Evolutionary conservation across 1,140 invertebrate genomes (phyloP), one percentile per base, ranked within the genome.

Genomic region (Anastrepha obliqua): DNA sequence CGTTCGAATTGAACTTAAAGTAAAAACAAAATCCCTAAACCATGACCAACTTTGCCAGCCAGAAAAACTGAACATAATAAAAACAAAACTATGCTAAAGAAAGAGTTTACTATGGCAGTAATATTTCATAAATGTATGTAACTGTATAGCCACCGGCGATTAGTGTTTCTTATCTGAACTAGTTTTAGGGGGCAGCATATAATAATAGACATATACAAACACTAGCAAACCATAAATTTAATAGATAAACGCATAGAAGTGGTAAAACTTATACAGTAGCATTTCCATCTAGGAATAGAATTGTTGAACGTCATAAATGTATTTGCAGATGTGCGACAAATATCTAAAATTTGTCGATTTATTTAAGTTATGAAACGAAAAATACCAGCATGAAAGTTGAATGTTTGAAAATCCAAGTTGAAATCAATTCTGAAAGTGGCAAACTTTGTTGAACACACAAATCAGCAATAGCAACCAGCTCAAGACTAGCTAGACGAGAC

Each of bases 381-480:
- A 29, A 29, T 74, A 39, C 67, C 44, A 74, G 67, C 67, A 74
- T 29, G 15, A 74, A 74, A 74, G 39, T 44, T 15, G 44, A 74
- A 74, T 74, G 44, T 74, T 47, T 74, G 42, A 15, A 74, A 74
- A 13, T 47, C 67, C 67, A 47, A 74, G 39, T 39, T 5, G 39
- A 74, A 74, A 74, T 74, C 67, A 15, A 44, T 74, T 42, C 42
- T 74, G 42, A 47, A 74, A 74, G 67, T 74, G 67, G 42, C 67
- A 44, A 74, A 74, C 67, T 74, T 74, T 74, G 67, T 44, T 74
- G 42, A 47, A 39, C 15, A 74, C 39, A 74, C 39, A 74, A 74
- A 74, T 74, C 42, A 47, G 39, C 17, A 3, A 13, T 5, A 70
- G 65, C 42, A 39, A 44, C 67, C 7, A 13, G 9, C 17, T 55